These are phyloP conservation scores for Sebastes aleutianus DNA, from an alignment of 2,797 vertebrate genomes.

Conservation along the genomic window DNA sequence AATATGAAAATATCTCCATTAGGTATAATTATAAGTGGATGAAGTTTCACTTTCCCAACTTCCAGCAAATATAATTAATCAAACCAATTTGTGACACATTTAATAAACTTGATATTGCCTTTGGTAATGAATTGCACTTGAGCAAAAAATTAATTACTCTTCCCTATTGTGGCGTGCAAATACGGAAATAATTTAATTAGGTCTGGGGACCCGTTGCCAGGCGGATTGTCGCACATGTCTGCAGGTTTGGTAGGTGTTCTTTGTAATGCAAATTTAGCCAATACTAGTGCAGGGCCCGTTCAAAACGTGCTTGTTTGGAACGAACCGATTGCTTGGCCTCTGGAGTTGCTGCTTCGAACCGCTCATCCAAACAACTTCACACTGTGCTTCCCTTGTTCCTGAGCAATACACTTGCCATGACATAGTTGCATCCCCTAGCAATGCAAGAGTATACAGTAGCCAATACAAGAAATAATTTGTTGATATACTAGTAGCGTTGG, in stretches of 20 bases:
- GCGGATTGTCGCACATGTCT: slow-evolving; percentile 29
- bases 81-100: slow-evolving; percentile 73
- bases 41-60: slow-evolving; percentile 69
- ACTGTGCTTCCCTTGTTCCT: not conserved
- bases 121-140: slow-evolving; percentile 71
- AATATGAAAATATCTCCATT: slow-evolving; percentile 57
- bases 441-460: too few relatives aligned
- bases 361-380: not conserved
- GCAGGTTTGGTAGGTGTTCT: slow-evolving; percentile 20
- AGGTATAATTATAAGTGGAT: slow-evolving; percentile 58
- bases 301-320: not conserved
- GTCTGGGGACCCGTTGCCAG: slow-evolving; percentile 34
- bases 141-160: slow-evolving; percentile 70
- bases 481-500: too few relatives aligned
- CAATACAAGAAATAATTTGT: too few relatives aligned
- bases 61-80: slow-evolving; percentile 69
- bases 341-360: not conserved
- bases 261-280: slow-evolving; percentile 3
- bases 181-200: slow-evolving; percentile 67
- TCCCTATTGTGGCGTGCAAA: slow-evolving; percentile 64
- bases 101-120: slow-evolving; percentile 68
- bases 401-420: too few relatives aligned
- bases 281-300: not conserved
- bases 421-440: too few relatives aligned
- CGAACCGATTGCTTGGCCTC: not conserved